Percentiles rank a stretch among this genome's conserved stretches.
Conservation (phyloP, 2,888 invertebrate species). For the Leucozona laternaria region DNA sequence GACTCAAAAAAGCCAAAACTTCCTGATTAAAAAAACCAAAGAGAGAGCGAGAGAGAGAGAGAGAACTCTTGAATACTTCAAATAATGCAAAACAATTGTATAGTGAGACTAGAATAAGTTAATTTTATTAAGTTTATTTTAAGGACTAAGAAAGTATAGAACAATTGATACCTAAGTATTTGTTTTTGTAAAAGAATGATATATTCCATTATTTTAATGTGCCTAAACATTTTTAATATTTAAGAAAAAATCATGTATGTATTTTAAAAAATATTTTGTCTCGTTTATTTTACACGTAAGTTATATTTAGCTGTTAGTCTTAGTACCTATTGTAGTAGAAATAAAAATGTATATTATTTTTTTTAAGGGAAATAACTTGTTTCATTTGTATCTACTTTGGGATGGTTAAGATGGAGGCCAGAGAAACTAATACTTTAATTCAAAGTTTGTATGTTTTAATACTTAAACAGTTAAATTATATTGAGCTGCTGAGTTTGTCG, state of each 20-base stretch:
- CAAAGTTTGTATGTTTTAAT: too few species aligned
- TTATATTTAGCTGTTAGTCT: slow-evolving; percentile 14
- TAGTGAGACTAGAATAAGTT: slow-evolving; percentile 1
- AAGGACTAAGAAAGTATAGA: background rate
- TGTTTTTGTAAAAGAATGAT: slow-evolving; percentile 58
- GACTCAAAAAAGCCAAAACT: slow-evolving; percentile 74
- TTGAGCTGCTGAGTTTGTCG: too few species aligned
- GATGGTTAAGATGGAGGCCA: background rate
- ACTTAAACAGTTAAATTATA: too few species aligned
- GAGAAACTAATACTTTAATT: background rate
- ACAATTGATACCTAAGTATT: slow-evolving; percentile 12
- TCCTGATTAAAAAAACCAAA: slow-evolving; percentile 60
- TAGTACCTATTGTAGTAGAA: background rate
- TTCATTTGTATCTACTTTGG: background rate
- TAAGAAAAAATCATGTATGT: slow-evolving; percentile 23
- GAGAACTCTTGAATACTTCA: background rate
- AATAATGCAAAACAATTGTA: background rate
- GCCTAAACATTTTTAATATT: slow-evolving; percentile 25
- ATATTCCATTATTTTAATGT: slow-evolving; percentile 66
- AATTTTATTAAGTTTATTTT: background rate
- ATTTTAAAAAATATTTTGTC: slow-evolving; percentile 34
- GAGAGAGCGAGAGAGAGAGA: too few species aligned
- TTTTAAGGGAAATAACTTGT: slow-evolving; percentile 8
- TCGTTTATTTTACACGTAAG: slow-evolving; percentile 45
- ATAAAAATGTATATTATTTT: slow-evolving; percentile 31